phyloP scores from a whole-genome alignment of 2,797 vertebrate genomes.

The Jordanella pulchra region DNA sequence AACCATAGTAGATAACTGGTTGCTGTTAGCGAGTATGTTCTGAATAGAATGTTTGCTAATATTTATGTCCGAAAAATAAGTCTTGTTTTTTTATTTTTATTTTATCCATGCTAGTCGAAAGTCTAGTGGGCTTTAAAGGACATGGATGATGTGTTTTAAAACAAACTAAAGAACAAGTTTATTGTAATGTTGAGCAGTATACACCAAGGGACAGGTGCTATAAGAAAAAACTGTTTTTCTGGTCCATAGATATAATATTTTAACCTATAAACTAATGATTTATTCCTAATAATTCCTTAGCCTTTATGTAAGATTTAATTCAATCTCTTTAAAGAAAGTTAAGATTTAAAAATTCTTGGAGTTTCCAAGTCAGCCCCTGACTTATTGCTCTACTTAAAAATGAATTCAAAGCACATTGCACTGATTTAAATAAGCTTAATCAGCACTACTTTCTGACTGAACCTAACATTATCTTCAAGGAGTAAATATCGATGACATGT shows the following conservation, averaged over 20 bases:
- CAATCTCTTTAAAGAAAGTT: constrained; percentile 42
- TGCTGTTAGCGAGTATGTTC: no score
- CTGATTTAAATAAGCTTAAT: not conserved
- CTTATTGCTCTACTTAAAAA: constrained; percentile 26
- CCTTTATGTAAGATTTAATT: not conserved
- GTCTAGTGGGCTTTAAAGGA: no score
- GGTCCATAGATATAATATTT: constrained; percentile 1
- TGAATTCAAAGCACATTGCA: constrained; percentile 3
- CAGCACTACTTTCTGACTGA: not conserved
- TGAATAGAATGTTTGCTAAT: no score
- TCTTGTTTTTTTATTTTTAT: no score
- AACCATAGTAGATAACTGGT: no score
- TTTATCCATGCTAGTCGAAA: no score
- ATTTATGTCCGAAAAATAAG: no score
- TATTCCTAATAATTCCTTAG: constrained; percentile 40
- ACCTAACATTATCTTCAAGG: not conserved
- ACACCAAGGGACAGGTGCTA: no score
- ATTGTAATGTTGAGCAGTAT: no score
- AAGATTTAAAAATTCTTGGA: constrained; percentile 45
- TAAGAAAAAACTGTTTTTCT: no score
- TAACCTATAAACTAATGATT: constrained; percentile 26
- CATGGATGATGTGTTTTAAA: no score
- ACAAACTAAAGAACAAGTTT: no score
- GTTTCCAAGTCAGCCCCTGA: constrained; percentile 27
- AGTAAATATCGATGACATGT: not conserved